Evolutionary conservation across 2,797 vertebrate genomes (phyloP).

Genomic region (Sandelia bainsii): DNA sequence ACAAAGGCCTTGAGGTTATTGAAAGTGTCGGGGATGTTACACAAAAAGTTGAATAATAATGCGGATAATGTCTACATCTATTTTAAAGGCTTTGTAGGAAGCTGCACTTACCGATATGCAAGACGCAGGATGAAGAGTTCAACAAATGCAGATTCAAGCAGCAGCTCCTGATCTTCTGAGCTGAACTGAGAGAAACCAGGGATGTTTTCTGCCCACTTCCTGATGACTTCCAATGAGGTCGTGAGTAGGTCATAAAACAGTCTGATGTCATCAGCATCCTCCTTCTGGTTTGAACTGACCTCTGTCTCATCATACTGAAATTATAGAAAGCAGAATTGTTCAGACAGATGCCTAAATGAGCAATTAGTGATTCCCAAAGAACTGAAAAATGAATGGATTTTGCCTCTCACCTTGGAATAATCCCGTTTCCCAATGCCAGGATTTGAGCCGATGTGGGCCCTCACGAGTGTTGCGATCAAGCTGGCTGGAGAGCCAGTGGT

Average conservation of each 20-base stretch:
- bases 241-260: conserved; percentile 95
- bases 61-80: not conserved
- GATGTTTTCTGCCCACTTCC: conserved; percentile 92
- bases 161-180: conserved; percentile 91
- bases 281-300: conserved; percentile 86
- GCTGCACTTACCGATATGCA: conserved; percentile 89
- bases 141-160: conserved; percentile 93
- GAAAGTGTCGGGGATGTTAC: not conserved
- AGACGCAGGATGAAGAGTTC: conserved; percentile 96
- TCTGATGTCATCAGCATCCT: conserved; percentile 89
- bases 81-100: not conserved
- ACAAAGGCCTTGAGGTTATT: not conserved
- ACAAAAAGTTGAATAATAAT: not conserved
- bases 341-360: not conserved
- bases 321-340: conserved; percentile 32
- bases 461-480: conserved; percentile 92
- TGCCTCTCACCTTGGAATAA: conserved; percentile 91
- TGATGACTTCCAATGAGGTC: conserved; percentile 91
- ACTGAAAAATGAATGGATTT: not conserved
- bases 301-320: conserved; percentile 89
- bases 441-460: conserved; percentile 92
- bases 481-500: conserved; percentile 80
- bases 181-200: conserved; percentile 90
- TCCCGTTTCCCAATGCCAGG: conserved; percentile 89
- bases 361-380: fast-evolving